Conservation (phyloP, 2,113 vertebrate genomes). For the Festucalex cinctus region DNA sequence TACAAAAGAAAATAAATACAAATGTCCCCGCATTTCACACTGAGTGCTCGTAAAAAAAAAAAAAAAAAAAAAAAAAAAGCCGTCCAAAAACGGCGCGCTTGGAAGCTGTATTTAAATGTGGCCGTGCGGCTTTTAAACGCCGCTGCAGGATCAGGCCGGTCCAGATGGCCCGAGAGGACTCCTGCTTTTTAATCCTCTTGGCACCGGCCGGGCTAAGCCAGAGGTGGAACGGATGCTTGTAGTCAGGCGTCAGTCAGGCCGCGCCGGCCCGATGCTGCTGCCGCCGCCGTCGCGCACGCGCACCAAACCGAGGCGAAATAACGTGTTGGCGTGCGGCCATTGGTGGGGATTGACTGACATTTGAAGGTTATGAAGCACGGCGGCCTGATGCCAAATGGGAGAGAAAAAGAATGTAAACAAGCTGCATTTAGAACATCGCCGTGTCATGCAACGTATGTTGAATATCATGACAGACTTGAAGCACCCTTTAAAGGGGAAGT, state of each 20-base stretch:
- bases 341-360: conserved; percentile 19
- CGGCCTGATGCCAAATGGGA: neutral
- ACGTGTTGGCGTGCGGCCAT: neutral
- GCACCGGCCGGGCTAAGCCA: conserved; percentile 53
- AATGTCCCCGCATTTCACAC: neutral
- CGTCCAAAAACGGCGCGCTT: conserved; percentile 9
- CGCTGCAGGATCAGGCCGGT: conserved; percentile 63
- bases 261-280: conserved; percentile 17
- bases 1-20: conserved; percentile 8
- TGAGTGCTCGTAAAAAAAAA: neutral
- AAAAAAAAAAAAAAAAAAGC: no score
- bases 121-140: conserved; percentile 47
- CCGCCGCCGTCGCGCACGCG: neutral
- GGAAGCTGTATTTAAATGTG: conserved; percentile 42
- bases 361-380: conserved; percentile 19
- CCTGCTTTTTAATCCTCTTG: conserved; percentile 70
- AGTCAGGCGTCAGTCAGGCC: conserved; percentile 61
- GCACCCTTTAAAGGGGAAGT: no score
- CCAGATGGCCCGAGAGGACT: conserved; percentile 71
- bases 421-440: neutral
- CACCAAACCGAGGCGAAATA: neutral
- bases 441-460: no score
- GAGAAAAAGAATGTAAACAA: neutral
- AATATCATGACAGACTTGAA: no score
- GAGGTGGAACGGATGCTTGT: conserved; percentile 65